Base-by-base conservation (phyloP, 2,113 vertebrate species). In the Oenanthe melanoleuca region DNA sequence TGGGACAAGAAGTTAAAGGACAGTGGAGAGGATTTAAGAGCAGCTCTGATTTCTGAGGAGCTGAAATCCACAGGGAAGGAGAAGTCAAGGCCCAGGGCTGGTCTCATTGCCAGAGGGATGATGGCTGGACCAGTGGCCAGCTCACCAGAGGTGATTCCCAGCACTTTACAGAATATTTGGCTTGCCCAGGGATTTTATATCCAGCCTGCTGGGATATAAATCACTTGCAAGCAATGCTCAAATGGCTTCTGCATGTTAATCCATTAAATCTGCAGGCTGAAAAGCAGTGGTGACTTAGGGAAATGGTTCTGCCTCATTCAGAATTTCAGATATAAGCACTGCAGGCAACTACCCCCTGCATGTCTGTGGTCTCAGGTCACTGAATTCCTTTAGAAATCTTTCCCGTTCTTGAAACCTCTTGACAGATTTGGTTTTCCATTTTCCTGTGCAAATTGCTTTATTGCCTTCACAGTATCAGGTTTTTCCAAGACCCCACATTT, bases 81-180 rank as follows among this genome's bases (percentile, higher is more conserved):
- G 69, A 97, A 91, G 52, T 88, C 82, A 34, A 98, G 78, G 72
- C 91, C 90, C n/a, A 98, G 96, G 96, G 91, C 95, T 42, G 97
- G 98, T 92, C 98, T 98, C 55, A 92, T 98, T 2, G 96, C 97
- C 90, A 98, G 97, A 85, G 98, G 98, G 86, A 97, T 99, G 98
- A 98, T 99, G 98, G 85, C 98, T 10, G 98, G 98, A 65, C 98
- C 99, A 14, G 82, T 96, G 7, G 88, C 98, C 52, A 98, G 91
- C 65, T 97, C 95, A 29, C 67, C 97, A 31, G 98, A 99, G 98
- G 98, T 98, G 94, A 53, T 75, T 84, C 55, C n/a, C 57, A 92
- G 4, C 63, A 23, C 11, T 93, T 91, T 19, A 31, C 1, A n/a
- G 66, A 94, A 47, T 70, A 22, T 29, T 75, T 37, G 34, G 34